phyloP scores from a whole-genome alignment of 2,888 invertebrate species.

The Drosophila robusta region DNA sequence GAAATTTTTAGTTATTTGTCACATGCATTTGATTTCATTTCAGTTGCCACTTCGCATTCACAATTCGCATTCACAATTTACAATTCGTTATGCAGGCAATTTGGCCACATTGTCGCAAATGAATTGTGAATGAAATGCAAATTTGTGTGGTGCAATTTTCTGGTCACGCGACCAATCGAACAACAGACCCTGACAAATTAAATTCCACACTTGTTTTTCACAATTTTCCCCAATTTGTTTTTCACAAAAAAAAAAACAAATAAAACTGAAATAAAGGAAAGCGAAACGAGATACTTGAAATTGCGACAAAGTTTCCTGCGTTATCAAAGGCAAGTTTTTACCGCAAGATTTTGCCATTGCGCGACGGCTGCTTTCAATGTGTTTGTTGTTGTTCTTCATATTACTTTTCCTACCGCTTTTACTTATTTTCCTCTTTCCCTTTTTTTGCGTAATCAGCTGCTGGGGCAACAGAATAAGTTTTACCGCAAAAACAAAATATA shows the following conservation, averaged over 20 bases:
- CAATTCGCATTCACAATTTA: slow-evolving; percentile 13
- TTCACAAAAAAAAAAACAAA: neutral
- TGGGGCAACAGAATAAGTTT: slow-evolving; percentile 58
- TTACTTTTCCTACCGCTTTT: slow-evolving; percentile 37
- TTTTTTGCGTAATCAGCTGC: slow-evolving; percentile 49
- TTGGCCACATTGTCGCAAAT: slow-evolving; percentile 56
- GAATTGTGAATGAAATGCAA: slow-evolving; percentile 56
- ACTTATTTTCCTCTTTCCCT: slow-evolving; percentile 10
- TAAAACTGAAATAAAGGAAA: neutral
- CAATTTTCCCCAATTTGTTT: slow-evolving; percentile 14
- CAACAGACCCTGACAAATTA: slow-evolving; percentile 14
- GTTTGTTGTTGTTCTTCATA: slow-evolving; percentile 55
- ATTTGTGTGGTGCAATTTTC: slow-evolving; percentile 37
- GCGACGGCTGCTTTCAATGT: slow-evolving; percentile 63
- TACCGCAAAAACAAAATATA: slow-evolving; percentile 61
- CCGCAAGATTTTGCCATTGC: slow-evolving; percentile 30
- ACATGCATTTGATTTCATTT: slow-evolving; percentile 64
- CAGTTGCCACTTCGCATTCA: slow-evolving; percentile 24
- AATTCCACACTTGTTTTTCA: slow-evolving; percentile 20
- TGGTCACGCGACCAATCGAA: slow-evolving; percentile 27
- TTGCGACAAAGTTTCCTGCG: slow-evolving; percentile 48
- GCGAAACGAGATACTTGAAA: slow-evolving; percentile 16
- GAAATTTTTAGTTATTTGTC: slow-evolving; percentile 65
- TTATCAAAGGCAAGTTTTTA: slow-evolving; percentile 47
- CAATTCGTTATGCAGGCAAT: slow-evolving; percentile 51